Base-by-base conservation (phyloP, 2,113 vertebrate species). In the Onychorhynchus coronatus region DNA sequence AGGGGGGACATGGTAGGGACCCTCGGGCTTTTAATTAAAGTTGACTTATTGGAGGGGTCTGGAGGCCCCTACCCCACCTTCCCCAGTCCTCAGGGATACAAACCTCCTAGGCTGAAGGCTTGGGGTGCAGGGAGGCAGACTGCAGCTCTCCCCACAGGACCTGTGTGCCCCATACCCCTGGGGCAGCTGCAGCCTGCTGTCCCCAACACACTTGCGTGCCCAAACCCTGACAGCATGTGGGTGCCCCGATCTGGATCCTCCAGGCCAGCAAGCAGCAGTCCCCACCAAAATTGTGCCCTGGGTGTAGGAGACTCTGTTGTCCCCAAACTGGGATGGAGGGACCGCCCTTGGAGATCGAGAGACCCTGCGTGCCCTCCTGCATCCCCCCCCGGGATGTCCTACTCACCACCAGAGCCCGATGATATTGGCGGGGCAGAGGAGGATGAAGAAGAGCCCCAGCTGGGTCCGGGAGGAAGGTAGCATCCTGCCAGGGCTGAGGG, bases 351-450 rank as follows among this genome's bases (percentile, higher is more conserved):
- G 31, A 46, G 63, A 41, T 10, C 8, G 2, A 74, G 46, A n/a
- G 19, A 70, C 49, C 61, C 68, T 39, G 30, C 2, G 11, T 3
- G 0, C 44, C 67, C 70, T 58, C 21, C 49, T 21, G 19, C 72
- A 63, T 42, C 18, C 35, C 56, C 35, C 67, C n/a, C 23, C 46
- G 21, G 15, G 31, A 46, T 55, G 91, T 44, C 53, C 91, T 97
- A 99, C 99, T 99, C 98, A 99, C 99, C 99, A 99, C 99, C 99
- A 99, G 35, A 99, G 98, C 83, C 99, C 99, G 97, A 99, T 99
- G 97, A 99, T 99, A 91, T 99, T 99, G 97, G 99, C 98, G n/a
- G 99, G 99, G 95, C 99, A 99, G 83, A 99, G 98, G 65, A 99
- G 96, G 95, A 99, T 98, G 85, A 99, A 99, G 97, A 99, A 99